Percentiles rank a stretch among this genome's conserved stretches.
phyloP scores from a whole-genome alignment of 2,113 vertebrate genomes.

The Elgaria multicarinata region DNA sequence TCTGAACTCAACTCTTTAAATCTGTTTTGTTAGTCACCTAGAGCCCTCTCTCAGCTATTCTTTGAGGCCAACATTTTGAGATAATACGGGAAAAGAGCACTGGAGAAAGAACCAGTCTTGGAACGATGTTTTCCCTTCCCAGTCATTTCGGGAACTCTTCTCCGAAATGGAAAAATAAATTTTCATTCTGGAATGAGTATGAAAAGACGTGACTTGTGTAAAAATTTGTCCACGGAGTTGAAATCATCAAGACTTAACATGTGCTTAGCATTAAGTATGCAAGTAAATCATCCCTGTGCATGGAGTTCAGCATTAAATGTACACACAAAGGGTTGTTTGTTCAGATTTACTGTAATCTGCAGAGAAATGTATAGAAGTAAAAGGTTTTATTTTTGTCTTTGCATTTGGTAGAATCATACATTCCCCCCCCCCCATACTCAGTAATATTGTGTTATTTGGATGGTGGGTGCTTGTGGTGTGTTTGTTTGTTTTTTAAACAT shows the following conservation, averaged over 20 bases:
- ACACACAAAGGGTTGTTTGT: constrained; percentile 12
- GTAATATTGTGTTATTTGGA: background rate
- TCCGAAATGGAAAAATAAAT: background rate
- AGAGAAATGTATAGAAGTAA: fast-evolving
- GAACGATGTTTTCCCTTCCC: background rate
- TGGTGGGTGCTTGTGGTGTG: background rate
- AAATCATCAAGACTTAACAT: constrained; percentile 9
- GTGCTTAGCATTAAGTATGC: background rate
- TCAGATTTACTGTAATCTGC: background rate
- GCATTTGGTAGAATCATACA: background rate
- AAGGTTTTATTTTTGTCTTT: background rate
- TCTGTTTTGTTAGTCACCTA: background rate
- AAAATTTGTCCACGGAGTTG: constrained; percentile 4
- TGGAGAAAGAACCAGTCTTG: background rate
- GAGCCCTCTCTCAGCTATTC: background rate
- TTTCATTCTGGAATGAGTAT: background rate
- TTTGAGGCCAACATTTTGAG: background rate
- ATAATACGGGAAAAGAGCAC: background rate
- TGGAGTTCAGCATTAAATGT: background rate
- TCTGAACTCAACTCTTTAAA: background rate
- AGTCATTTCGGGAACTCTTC: background rate
- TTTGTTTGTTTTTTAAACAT: background rate
- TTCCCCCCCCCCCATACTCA: background rate
- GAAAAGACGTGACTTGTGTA: background rate
- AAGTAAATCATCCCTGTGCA: background rate